Conservation (phyloP, 37 sponge, comb jelly and placozoan genomes). For the Hormiphora californensis region DNA sequence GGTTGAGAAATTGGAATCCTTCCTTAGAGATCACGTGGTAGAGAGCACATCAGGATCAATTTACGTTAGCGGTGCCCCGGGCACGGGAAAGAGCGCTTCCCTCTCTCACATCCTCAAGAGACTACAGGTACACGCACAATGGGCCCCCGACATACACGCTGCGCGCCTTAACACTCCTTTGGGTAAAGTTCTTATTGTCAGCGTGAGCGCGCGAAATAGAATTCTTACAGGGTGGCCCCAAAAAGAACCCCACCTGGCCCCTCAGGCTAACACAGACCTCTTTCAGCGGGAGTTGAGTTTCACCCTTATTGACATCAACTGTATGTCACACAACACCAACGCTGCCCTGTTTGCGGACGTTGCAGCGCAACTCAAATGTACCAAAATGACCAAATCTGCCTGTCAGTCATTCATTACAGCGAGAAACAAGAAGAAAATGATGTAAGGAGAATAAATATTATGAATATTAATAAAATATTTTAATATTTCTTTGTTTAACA, state of each 20-base stretch:
- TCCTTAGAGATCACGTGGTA: slow-evolving; percentile 57
- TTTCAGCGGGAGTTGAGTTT: slow-evolving; percentile 48
- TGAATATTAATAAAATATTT: too few relatives aligned
- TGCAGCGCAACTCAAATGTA: slow-evolving; percentile 25
- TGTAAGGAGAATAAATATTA: background rate
- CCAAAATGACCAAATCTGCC: background rate
- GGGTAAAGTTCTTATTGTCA: too few relatives aligned
- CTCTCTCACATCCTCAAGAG: slow-evolving; percentile 60
- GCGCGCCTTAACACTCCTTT: too few relatives aligned
- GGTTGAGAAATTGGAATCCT: slow-evolving; percentile 54
- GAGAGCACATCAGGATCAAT: slow-evolving; percentile 61
- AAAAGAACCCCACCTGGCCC: too few relatives aligned
- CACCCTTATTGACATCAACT: slow-evolving; percentile 27
- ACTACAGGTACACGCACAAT: slow-evolving; percentile 41
- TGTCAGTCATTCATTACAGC: slow-evolving; percentile 51
- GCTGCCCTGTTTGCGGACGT: slow-evolving; percentile 5
- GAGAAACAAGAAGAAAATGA: slow-evolving; percentile 44
- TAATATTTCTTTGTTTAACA: background rate
- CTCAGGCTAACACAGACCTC: background rate
- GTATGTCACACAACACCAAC: slow-evolving; percentile 54
- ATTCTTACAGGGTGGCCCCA: too few relatives aligned
- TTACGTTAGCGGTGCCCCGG: slow-evolving; percentile 87
- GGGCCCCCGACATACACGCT: too few relatives aligned
- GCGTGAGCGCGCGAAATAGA: too few relatives aligned
- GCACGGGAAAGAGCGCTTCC: slow-evolving; percentile 86